These are phyloP conservation scores for Tinea pellionella DNA, from an alignment of 2,888 invertebrate genomes.

Conservation along the genomic window DNA sequence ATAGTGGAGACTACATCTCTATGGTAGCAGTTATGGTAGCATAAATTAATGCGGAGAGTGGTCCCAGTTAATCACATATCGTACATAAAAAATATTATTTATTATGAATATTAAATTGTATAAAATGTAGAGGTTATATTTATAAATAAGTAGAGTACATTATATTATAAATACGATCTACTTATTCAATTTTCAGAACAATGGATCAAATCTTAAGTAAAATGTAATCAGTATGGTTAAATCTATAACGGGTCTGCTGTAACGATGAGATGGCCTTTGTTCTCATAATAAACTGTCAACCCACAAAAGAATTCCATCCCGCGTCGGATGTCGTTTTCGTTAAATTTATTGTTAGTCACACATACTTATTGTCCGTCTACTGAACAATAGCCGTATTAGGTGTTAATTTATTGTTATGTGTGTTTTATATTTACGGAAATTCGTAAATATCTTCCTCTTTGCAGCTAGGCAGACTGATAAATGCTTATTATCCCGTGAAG, in stretches of 20 bases:
- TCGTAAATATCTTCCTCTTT: too few species aligned
- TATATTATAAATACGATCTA: too few species aligned
- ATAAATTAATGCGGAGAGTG: too few species aligned
- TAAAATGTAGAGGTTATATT: too few species aligned
- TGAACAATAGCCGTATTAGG: not conserved
- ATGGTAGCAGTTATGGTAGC: too few species aligned
- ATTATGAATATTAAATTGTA: too few species aligned
- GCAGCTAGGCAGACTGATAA: too few species aligned
- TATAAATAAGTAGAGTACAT: too few species aligned
- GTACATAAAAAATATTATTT: too few species aligned
- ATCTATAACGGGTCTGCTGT: slow-evolving; percentile 51
- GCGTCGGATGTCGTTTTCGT: slow-evolving; percentile 41
- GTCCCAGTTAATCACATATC: too few species aligned
- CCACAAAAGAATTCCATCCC: slow-evolving; percentile 52
- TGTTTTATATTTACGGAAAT: not conserved
- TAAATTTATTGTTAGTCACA: slow-evolving; percentile 41
- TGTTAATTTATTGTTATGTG: not conserved
- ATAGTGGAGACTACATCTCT: too few species aligned
- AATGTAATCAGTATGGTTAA: slow-evolving; percentile 48
- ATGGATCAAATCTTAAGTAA: slow-evolving; percentile 31
- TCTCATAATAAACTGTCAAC: slow-evolving; percentile 58
- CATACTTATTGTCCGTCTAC: slow-evolving; percentile 17
- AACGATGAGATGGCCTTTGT: slow-evolving; percentile 48
- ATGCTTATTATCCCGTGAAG: too few species aligned
- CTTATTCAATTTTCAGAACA: slow-evolving; percentile 21